A percentile compares a stretch with the other conserved stretches of the same genome.
Evolutionary conservation across 2,888 invertebrate species (phyloP).

Genomic region (Ochropleura plecta): DNA sequence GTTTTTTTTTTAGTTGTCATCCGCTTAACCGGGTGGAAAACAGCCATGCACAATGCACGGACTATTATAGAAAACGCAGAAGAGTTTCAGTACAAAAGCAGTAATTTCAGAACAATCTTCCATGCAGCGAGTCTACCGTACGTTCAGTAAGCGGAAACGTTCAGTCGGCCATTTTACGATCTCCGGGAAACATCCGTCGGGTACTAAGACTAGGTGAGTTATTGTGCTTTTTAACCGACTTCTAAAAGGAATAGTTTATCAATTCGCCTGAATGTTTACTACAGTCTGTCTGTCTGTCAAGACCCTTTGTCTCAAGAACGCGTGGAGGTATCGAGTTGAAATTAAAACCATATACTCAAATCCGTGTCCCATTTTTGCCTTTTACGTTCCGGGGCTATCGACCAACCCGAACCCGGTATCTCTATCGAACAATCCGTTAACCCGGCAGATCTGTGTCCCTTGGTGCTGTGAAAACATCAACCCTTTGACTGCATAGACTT

Average conservation of each 20-base stretch:
- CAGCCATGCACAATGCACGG: neutral
- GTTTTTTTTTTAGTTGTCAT: too few species aligned
- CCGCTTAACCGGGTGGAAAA: neutral
- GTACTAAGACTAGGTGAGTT: neutral
- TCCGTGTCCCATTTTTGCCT: too few species aligned
- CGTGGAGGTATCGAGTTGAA: too few species aligned
- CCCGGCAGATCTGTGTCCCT: too few species aligned
- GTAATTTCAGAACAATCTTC: slow-evolving; percentile 38
- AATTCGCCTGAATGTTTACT: too few species aligned
- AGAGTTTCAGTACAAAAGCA: slow-evolving; percentile 17
- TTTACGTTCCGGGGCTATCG: too few species aligned
- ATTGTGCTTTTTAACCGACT: neutral
- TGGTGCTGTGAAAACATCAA: too few species aligned
- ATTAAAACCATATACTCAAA: too few species aligned
- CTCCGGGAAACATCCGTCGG: slow-evolving; percentile 34
- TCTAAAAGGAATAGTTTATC: too few species aligned
- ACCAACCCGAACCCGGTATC: too few species aligned
- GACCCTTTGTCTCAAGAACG: neutral
- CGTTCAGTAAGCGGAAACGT: slow-evolving; percentile 40
- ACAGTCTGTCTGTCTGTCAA: neutral
- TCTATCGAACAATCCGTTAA: too few species aligned
- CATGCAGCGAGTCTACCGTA: neutral
- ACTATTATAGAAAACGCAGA: neutral
- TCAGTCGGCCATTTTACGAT: slow-evolving; percentile 46
- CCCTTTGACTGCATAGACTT: too few species aligned